phyloP scores from a whole-genome alignment of 2,888 invertebrate genomes.

The Aphodius sticticus region DNA sequence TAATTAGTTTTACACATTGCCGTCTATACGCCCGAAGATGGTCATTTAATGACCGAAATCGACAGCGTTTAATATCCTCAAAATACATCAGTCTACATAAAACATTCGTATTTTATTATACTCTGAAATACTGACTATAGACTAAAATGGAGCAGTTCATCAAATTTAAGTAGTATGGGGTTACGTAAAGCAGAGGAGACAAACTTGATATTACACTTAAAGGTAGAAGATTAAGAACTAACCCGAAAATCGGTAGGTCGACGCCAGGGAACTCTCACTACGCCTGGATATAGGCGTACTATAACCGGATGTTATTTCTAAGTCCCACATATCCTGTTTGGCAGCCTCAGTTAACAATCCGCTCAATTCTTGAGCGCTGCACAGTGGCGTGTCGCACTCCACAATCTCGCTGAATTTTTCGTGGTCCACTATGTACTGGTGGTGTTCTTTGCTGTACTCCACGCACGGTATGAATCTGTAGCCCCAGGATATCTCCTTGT shows the following conservation, averaged over 20 bases:
- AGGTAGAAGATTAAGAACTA: background rate
- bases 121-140: too few relatives aligned
- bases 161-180: too few relatives aligned
- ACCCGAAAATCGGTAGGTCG: conserved; percentile 23
- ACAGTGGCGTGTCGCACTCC: conserved; percentile 81
- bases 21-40: too few relatives aligned
- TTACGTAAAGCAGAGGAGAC: too few relatives aligned
- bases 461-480: conserved; percentile 70
- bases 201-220: too few relatives aligned
- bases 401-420: conserved; percentile 71
- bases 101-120: too few relatives aligned
- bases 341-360: conserved; percentile 31
- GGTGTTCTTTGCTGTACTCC: conserved; percentile 66
- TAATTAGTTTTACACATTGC: too few relatives aligned
- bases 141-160: too few relatives aligned
- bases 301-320: conserved; percentile 26
- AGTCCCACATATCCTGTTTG: conserved; percentile 33
- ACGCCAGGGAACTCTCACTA: conserved; percentile 30
- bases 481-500: conserved; percentile 85
- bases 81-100: too few relatives aligned
- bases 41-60: too few relatives aligned
- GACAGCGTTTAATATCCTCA: too few relatives aligned
- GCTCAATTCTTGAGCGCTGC: conserved; percentile 68
- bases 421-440: conserved; percentile 68
- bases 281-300: conserved; percentile 34